Evolutionary conservation across 2,888 invertebrate genomes (phyloP).

Genomic region (Pharmacophagus antenor): DNA sequence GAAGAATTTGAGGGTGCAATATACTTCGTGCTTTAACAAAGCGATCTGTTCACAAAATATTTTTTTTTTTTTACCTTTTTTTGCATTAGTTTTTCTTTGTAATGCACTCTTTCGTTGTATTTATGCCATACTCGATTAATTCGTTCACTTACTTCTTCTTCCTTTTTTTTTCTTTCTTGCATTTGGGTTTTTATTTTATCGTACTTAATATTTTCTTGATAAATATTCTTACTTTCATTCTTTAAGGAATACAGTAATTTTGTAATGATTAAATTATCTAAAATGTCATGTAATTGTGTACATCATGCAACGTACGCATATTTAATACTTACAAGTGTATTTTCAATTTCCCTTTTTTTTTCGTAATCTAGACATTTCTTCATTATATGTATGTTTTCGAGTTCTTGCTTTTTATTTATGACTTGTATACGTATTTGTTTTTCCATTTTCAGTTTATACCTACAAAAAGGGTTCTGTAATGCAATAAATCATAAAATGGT

Average conservation of each 20-base stretch:
- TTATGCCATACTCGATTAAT: conserved; percentile 40
- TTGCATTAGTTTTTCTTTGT: conserved; percentile 40
- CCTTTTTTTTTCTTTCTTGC: conserved; percentile 36
- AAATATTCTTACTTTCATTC: conserved; percentile 39
- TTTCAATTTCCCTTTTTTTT: conserved; percentile 36
- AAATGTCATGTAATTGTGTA: neutral
- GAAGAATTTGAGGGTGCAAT: too few relatives aligned
- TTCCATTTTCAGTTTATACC: conserved; percentile 17
- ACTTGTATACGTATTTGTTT: conserved; percentile 35
- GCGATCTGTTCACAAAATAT: too few relatives aligned
- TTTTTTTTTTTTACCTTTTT: conserved; percentile 38
- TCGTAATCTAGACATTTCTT: conserved; percentile 40
- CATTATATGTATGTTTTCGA: conserved; percentile 39
- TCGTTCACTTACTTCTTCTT: conserved; percentile 39
- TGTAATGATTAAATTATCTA: neutral
- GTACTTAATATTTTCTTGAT: conserved; percentile 40
- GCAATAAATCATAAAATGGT: neutral
- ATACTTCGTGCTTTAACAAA: too few relatives aligned
- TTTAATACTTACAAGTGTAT: neutral
- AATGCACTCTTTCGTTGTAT: conserved; percentile 42
- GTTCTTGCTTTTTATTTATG: conserved; percentile 36
- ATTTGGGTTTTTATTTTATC: conserved; percentile 37
- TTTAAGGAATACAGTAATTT: conserved; percentile 20
- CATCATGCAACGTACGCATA: too few relatives aligned
- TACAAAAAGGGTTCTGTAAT: neutral